Evolutionary conservation across 2,797 vertebrate species (phyloP).

Genomic region (Lophura swinhoii): DNA sequence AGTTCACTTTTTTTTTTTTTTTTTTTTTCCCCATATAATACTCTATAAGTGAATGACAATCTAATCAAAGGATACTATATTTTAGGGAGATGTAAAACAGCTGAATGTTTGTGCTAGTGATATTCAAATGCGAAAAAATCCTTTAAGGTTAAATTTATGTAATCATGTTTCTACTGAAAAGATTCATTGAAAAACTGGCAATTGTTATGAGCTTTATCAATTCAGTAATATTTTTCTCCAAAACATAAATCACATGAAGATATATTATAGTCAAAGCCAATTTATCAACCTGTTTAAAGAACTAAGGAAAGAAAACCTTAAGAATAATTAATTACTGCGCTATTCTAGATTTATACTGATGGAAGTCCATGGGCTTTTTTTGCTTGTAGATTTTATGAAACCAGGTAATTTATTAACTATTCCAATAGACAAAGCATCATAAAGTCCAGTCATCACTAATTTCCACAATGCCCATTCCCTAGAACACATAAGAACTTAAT

Average conservation of each 20-base stretch:
- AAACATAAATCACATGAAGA: slow-evolving; percentile 8
- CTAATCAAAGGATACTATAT: background rate
- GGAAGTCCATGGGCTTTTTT: background rate
- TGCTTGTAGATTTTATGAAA: background rate
- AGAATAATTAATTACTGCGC: background rate
- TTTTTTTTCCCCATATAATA: background rate
- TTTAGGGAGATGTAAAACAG: background rate
- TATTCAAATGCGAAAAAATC: background rate
- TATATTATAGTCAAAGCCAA: background rate
- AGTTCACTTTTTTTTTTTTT: background rate
- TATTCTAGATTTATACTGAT: slow-evolving; percentile 13
- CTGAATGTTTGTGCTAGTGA: background rate
- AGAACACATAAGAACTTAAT: background rate
- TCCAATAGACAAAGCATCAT: slow-evolving; percentile 28
- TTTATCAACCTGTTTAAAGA: background rate
- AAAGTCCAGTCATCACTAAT: background rate
- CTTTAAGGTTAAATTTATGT: background rate
- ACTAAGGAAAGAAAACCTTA: background rate
- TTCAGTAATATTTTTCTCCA: background rate
- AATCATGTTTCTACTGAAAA: background rate
- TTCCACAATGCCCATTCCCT: slow-evolving; percentile 12
- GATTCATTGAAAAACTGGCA: background rate
- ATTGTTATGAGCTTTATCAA: background rate
- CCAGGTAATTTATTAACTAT: slow-evolving; percentile 37
- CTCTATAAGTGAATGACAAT: background rate